phyloP scores from a whole-genome alignment of 1,140 invertebrate species.

The Lordiphosa clarofinis region DNA sequence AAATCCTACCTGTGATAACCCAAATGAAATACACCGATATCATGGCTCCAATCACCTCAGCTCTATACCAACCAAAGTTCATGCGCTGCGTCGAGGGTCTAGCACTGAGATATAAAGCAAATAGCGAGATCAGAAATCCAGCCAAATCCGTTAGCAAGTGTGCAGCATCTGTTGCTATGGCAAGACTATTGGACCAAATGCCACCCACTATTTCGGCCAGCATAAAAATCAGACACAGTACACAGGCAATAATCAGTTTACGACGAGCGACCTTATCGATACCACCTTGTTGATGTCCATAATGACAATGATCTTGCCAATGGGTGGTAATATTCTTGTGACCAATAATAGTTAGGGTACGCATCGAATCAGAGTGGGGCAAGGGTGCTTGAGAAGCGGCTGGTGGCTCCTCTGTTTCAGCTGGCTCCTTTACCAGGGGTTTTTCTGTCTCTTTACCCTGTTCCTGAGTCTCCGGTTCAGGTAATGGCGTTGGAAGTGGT shows the following conservation, averaged over 20 bases:
- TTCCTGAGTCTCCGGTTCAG: background rate
- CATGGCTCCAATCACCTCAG: constrained; percentile 85
- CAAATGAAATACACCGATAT: constrained; percentile 87
- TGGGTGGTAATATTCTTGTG: constrained; percentile 36
- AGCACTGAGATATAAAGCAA: constrained; percentile 85
- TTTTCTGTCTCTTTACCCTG: background rate
- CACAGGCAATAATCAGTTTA: constrained; percentile 81
- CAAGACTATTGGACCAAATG: constrained; percentile 87
- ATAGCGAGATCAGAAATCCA: constrained; percentile 88
- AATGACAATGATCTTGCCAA: constrained; percentile 86
- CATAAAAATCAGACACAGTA: constrained; percentile 83
- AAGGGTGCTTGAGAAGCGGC: background rate
- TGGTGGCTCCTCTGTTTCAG: background rate
- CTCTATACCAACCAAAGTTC: constrained; percentile 86
- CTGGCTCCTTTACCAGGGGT: background rate
- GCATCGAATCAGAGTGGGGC: constrained; percentile 28
- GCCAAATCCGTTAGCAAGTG: constrained; percentile 90
- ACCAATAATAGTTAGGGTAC: constrained; percentile 48
- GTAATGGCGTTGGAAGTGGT: background rate
- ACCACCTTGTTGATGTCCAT: constrained; percentile 81
- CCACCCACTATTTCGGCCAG: constrained; percentile 85
- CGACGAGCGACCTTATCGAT: constrained; percentile 79
- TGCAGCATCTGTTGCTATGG: constrained; percentile 91
- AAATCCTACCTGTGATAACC: constrained; percentile 85
- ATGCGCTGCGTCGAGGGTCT: constrained; percentile 84